Percentiles rank a stretch among this genome's conserved stretches.
Conservation (phyloP, 2,888 invertebrate genomes). For the Aproaerema taeniolella region DNA sequence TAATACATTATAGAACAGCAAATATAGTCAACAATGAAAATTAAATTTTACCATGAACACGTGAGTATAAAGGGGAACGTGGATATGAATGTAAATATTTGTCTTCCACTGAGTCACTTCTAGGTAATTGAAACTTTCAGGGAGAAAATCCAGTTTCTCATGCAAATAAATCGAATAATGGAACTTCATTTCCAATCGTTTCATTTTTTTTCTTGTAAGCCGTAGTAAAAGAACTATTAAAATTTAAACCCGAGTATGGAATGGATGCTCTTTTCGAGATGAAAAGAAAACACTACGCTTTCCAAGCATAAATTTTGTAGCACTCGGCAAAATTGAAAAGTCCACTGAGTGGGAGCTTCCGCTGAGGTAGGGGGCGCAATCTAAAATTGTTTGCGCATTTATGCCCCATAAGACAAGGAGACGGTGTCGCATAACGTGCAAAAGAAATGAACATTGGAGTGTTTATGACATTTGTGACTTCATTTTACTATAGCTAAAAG, state of each 20-base stretch:
- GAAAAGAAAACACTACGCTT: constrained; percentile 62
- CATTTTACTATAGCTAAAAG: no score
- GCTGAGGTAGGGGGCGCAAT: constrained; percentile 54
- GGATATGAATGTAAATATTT: no score
- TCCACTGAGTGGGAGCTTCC: constrained; percentile 56
- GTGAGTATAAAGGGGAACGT: no score
- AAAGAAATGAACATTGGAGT: constrained; percentile 26
- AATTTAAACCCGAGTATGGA: constrained; percentile 26
- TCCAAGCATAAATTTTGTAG: constrained; percentile 53
- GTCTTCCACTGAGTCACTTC: no score
- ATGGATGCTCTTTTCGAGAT: constrained; percentile 60
- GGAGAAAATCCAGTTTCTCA: no score
- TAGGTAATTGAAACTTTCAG: no score
- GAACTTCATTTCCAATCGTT: constrained; percentile 20
- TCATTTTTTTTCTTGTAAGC: constrained; percentile 11
- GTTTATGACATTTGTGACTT: constrained; percentile 22
- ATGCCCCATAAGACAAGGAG: constrained; percentile 48
- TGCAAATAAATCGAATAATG: no score
- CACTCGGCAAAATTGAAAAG: constrained; percentile 72
- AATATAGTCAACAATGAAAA: no score
- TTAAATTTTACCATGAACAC: no score
- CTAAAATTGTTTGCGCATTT: constrained; percentile 59
- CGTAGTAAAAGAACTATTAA: constrained; percentile 18
- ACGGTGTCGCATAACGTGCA: constrained; percentile 28
- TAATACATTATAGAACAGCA: no score